These are phyloP conservation scores for Rhineura floridana DNA, from an alignment of 2,113 vertebrate species.

Conservation along the genomic window DNA sequence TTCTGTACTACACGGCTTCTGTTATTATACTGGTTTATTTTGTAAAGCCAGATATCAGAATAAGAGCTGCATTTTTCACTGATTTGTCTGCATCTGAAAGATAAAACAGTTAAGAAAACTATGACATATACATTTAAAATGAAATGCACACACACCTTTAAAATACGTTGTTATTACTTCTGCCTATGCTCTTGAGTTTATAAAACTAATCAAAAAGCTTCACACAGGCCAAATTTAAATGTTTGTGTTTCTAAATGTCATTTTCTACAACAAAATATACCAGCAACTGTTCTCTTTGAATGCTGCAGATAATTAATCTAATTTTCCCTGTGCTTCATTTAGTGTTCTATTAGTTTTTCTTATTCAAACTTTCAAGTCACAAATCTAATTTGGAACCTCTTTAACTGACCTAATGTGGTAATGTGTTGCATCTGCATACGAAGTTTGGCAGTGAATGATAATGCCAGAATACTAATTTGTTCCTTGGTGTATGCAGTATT, in stretches of 20 bases:
- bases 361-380: constrained; percentile 84
- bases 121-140: constrained; percentile 22
- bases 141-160: constrained; percentile 43
- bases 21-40: background rate
- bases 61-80: background rate
- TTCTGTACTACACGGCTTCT: background rate
- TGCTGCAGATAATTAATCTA: constrained; percentile 81
- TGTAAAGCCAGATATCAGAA: background rate
- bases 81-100: constrained; percentile 5
- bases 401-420: constrained; percentile 78
- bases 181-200: constrained; percentile 59
- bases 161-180: constrained; percentile 33
- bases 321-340: constrained; percentile 76
- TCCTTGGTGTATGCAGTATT: constrained; percentile 54
- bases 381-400: constrained; percentile 84
- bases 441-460: constrained; percentile 66
- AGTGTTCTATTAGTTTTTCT: constrained; percentile 81
- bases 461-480: constrained; percentile 75
- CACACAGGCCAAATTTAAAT: constrained; percentile 49
- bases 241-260: background rate
- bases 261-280: constrained; percentile 38
- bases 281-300: constrained; percentile 67
- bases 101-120: constrained; percentile 3
- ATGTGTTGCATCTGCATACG: constrained; percentile 73
- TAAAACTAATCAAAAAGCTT: constrained; percentile 33